A percentile compares a stretch with the other conserved stretches of the same genome.
Conservation (phyloP, 1,140 invertebrate genomes). For the Cydia pomonella region DNA sequence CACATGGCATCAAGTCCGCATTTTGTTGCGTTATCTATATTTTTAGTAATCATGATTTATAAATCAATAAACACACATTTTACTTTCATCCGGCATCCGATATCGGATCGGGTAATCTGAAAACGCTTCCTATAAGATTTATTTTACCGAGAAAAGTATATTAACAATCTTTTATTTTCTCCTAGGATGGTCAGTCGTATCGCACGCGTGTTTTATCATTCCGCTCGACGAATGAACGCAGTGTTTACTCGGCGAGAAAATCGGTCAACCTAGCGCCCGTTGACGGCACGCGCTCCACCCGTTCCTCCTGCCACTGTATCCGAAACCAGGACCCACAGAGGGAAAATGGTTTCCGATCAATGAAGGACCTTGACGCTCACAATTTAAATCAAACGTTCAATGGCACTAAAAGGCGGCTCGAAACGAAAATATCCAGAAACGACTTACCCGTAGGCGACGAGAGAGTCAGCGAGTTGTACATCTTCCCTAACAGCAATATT, state of each 20-base stretch:
- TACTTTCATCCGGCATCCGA: too few species aligned
- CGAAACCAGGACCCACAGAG: conserved; percentile 51
- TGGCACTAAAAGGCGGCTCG: conserved; percentile 39
- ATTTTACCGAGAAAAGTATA: too few species aligned
- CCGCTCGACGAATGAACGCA: conserved; percentile 68
- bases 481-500: conserved; percentile 73
- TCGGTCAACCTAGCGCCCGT: conserved; percentile 56
- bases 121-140: too few species aligned
- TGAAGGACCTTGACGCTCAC: conserved; percentile 45
- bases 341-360: conserved; percentile 52
- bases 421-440: conserved; percentile 45
- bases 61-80: too few species aligned
- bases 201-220: conserved; percentile 68
- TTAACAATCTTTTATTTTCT: conserved; percentile 33
- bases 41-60: too few species aligned
- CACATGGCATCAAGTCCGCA: too few species aligned
- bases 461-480: conserved; percentile 70
- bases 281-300: conserved; percentile 50
- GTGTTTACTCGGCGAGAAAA: conserved; percentile 61
- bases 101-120: too few species aligned
- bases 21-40: too few species aligned
- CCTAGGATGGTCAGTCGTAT: conserved; percentile 72
- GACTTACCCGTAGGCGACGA: conserved; percentile 65
- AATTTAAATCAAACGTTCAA: conserved; percentile 40
- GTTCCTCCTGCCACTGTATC: conserved; percentile 53